Evolutionary conservation across 2,113 vertebrate species (phyloP).

Genomic region (Mesitornis unicolor): DNA sequence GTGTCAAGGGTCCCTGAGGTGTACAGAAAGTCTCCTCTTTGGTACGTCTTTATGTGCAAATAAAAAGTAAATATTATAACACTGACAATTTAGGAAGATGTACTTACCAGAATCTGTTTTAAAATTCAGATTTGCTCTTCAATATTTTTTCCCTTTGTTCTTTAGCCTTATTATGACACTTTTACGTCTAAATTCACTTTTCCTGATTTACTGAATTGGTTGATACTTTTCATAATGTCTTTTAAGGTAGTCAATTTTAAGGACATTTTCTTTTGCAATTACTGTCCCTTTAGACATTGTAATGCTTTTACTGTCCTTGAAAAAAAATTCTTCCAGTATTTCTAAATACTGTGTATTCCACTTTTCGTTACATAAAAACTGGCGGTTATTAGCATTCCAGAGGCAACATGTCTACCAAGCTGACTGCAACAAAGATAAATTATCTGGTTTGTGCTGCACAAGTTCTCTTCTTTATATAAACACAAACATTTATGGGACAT

Average conservation of each 20-base stretch:
- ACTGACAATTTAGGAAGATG: neutral
- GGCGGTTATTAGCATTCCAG: neutral
- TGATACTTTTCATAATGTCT: neutral
- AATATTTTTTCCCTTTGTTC: neutral
- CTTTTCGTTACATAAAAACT: neutral
- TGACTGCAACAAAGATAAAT: slow-evolving; percentile 10
- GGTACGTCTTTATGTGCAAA: neutral
- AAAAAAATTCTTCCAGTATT: neutral
- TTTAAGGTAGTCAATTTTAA: neutral
- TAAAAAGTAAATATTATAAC: neutral
- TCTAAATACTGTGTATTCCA: neutral
- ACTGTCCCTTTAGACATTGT: neutral
- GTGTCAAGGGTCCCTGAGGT: neutral
- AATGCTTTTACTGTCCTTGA: neutral
- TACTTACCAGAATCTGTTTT: neutral
- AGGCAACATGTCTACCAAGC: neutral
- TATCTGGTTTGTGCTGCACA: neutral
- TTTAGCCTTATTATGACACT: neutral
- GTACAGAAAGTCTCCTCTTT: neutral
- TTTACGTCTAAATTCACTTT: neutral
- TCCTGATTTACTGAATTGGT: neutral
- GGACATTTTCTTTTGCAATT: neutral
- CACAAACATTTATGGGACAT: neutral
- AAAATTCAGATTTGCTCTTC: neutral
- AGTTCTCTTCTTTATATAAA: neutral